Evolutionary conservation across 2,888 invertebrate species (phyloP), one percentile per base, ranked within the genome.

Genomic region (Chesias legatella): DNA sequence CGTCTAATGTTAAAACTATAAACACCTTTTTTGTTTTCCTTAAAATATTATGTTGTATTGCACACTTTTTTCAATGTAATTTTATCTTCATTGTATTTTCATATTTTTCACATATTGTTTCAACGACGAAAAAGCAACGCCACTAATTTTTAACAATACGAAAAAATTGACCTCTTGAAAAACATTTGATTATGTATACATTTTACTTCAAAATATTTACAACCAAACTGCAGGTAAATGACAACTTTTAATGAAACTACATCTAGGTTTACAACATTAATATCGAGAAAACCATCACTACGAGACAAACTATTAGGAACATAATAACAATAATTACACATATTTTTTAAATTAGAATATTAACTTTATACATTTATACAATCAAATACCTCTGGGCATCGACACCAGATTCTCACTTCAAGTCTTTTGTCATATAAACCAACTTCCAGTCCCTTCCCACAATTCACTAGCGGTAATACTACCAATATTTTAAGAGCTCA

Each of bases 221-320:
- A 34, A 52, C 50, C 26, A 43, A 43, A 50, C 42, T 46, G 34
- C 39, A 48, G 46, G 33, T 33, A 36, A 34, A 35, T 33, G 22
- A 5, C 22, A 22, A 29, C 11, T 24, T n/a, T 32, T 23, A 30
- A n/a, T n/a, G n/a, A 7, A 33, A 33, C 39, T 52, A 50, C 49
- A 52, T 57, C 41, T 47, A 39, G 26, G 34, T 40, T 40, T 44
- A 65, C 63, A 72, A 71, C 65, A 67, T 62, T 63, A 67, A 67
- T 67, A 66, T 65, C 67, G 63, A 65, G 59, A 71, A 73, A 76
- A 73, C 66, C 71, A 70, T 67, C 65, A 69, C 75, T 77, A 80
- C 73, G 53, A 71, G 74, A 75, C 65, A 63, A 79, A 74, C 75
- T 76, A 80, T 83, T 86, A 88, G 88, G 86, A 88, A 88, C 86